Base-by-base conservation (phyloP, 2,888 invertebrate species). In the Mycalesis mineus region DNA sequence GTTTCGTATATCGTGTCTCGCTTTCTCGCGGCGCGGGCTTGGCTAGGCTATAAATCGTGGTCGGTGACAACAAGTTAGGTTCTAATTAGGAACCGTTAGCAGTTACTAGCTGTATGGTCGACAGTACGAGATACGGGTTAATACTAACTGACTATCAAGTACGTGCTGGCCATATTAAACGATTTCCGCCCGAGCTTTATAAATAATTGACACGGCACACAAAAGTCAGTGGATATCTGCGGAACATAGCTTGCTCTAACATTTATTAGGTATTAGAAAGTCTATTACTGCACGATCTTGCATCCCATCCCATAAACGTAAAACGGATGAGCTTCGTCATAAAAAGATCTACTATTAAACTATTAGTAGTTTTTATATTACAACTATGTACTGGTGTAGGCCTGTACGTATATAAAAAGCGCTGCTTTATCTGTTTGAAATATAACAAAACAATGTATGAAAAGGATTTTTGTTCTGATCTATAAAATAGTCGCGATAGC, bases 71-170 rank as follows among this genome's bases (percentile, higher is more conserved):
- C 74, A 71, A 71, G 74, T 76, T 77, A 75, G 74, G 79, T 62
- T 76, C 82, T 80, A 82, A 83, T 82, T 83, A 82, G 70, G 74
- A 68, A 63, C 78, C 77, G 81, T 78, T 78, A 77, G 66, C 64
- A 68, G 60, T 50, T 61, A 42, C 41, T 29, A 52, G 51, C 29
- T 63, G 65, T 68, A 70, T 69, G 71, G 70, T 65, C 70, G 68
- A 71, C 71, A 71, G 65, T 67, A 48, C 57, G 61, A 62, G 58
- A 51, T 64, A 58, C 53, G 57, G 48, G 51, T 56, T 59, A 57
- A 62, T 61, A 57, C 55, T 39, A 11, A 50, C 51, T 37, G 48
- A 55, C 54, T 53, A 47, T 48, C 61, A 54, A 51, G 40, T 51
- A 51, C 40, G 50, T 40, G 40, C 51, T 3, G 14, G 15, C 40